These are phyloP conservation scores for Eretmodus cyanostictus DNA, from an alignment of 2,113 vertebrate species.

Conservation along the genomic window DNA sequence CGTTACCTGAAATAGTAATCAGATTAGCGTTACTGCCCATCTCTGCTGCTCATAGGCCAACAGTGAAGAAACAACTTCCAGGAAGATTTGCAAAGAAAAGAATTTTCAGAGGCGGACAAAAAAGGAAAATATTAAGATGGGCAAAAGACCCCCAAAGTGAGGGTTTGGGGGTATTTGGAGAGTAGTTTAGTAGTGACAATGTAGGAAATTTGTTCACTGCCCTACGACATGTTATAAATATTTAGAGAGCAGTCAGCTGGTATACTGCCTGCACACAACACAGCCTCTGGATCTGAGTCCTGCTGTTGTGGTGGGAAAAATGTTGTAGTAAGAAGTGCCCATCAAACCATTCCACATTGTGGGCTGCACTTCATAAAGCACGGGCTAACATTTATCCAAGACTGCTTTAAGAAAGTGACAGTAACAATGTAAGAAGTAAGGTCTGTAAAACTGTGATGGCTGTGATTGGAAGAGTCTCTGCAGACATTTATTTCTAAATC, in stretches of 20 bases:
- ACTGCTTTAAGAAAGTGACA: not conserved
- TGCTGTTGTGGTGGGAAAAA: not conserved
- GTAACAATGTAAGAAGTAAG: not conserved
- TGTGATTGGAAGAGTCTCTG: accelerated
- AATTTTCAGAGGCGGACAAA: not conserved
- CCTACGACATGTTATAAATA: not conserved
- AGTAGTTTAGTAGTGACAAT: not conserved
- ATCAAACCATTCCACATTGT: not conserved
- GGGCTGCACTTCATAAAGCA: not conserved
- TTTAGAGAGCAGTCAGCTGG: not conserved
- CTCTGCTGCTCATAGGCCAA: not conserved
- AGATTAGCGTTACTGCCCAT: no score
- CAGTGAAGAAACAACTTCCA: not conserved
- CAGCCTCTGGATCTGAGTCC: not conserved
- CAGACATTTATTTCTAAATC: not conserved
- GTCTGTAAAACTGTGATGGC: not conserved
- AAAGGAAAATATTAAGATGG: not conserved
- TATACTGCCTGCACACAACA: not conserved
- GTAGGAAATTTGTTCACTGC: not conserved
- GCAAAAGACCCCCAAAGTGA: not conserved
- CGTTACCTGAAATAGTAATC: no score
- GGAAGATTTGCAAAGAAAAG: not conserved
- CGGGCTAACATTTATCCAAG: not conserved
- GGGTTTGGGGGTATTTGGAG: not conserved
- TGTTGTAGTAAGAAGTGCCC: not conserved